A percentile compares a stretch with the other conserved stretches of the same genome.
Evolutionary conservation across 2,113 vertebrate species (phyloP).

Genomic region (Antigone vipio): DNA sequence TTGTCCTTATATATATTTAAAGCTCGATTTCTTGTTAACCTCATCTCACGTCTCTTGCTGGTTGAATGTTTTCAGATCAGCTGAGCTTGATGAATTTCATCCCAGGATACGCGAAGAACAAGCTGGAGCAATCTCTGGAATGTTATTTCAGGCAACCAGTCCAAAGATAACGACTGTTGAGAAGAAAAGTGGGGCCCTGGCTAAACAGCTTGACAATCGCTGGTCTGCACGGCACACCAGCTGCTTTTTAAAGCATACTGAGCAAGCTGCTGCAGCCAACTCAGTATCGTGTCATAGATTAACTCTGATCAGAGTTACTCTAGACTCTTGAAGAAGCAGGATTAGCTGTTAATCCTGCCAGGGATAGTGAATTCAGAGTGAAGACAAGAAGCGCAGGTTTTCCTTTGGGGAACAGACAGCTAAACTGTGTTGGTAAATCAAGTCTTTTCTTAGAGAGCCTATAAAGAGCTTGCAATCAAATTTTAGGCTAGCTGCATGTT

Average conservation of each 20-base stretch:
- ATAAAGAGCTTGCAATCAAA: not conserved
- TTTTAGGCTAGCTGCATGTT: not conserved
- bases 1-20: not conserved
- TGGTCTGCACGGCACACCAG: not conserved
- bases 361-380: not conserved
- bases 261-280: not conserved
- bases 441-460: not conserved
- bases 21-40: not conserved
- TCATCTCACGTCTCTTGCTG: not conserved
- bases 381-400: not conserved
- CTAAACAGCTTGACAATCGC: not conserved
- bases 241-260: not conserved
- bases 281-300: not conserved
- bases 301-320: not conserved
- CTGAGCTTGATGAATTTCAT: not conserved
- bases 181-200: not conserved
- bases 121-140: not conserved
- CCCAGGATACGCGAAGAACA: not conserved
- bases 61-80: not conserved
- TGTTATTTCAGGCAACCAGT: constrained; percentile 5
- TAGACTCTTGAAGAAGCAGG: not conserved
- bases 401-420: not conserved
- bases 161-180: not conserved
- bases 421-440: not conserved
- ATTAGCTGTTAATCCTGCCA: not conserved